Evolutionary conservation across 2,888 invertebrate genomes (phyloP).

Genomic region (Biston stratarius): DNA sequence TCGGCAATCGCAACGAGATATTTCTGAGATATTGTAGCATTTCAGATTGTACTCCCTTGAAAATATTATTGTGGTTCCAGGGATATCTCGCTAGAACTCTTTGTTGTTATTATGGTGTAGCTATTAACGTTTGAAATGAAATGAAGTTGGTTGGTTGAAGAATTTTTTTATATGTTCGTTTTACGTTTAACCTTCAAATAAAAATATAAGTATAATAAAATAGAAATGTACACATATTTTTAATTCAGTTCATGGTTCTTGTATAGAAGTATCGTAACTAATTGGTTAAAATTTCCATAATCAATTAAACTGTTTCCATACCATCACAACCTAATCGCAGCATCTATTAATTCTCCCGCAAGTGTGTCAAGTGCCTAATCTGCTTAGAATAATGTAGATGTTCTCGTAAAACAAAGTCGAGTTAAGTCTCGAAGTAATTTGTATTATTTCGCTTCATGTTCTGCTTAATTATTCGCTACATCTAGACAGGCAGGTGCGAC

Average conservation of each 20-base stretch:
- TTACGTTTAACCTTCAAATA: background rate
- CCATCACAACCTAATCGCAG: constrained; percentile 8
- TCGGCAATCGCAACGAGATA: constrained; percentile 69
- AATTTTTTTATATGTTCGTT: background rate
- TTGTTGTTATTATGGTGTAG: constrained; percentile 31
- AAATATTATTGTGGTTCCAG: constrained; percentile 62
- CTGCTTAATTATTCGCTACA: constrained; percentile 80
- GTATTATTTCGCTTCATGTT: constrained; percentile 80
- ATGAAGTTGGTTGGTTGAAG: constrained; percentile 7
- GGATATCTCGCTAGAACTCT: constrained; percentile 43
- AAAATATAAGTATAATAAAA: background rate
- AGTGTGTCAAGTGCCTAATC: constrained; percentile 64
- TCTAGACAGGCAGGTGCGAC: constrained; percentile 80
- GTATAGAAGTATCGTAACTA: background rate
- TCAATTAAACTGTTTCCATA: constrained; percentile 4
- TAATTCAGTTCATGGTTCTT: background rate
- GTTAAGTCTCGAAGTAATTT: constrained; percentile 78
- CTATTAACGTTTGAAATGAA: constrained; percentile 37
- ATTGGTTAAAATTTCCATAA: background rate
- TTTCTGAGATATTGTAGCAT: constrained; percentile 65
- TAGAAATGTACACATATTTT: too few species aligned
- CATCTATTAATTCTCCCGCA: constrained; percentile 53
- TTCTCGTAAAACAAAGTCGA: constrained; percentile 72
- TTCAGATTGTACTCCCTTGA: constrained; percentile 63
- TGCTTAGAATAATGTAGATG: constrained; percentile 65